Percentiles rank a stretch among this genome's conserved stretches.
These are phyloP conservation scores for Acleris sparsana DNA, from an alignment of 2,888 invertebrate species.

Conservation along the genomic window DNA sequence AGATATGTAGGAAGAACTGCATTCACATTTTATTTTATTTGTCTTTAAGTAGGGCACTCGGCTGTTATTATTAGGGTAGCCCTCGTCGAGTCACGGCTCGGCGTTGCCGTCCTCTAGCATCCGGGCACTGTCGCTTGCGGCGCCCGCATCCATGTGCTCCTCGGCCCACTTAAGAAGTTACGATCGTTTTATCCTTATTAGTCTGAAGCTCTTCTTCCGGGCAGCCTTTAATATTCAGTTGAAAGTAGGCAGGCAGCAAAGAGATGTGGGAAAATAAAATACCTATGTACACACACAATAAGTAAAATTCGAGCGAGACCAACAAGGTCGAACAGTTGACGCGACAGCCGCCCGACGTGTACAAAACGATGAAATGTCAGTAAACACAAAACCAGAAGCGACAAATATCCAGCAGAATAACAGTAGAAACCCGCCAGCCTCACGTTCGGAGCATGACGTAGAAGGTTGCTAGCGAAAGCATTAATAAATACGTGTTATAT, in stretches of 20 bases:
- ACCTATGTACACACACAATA: constrained; percentile 23
- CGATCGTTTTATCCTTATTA: constrained; percentile 25
- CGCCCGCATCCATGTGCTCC: constrained; percentile 28
- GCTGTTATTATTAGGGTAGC: constrained; percentile 6
- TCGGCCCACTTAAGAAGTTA: constrained; percentile 19
- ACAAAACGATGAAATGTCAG: constrained; percentile 32
- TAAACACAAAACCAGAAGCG: constrained; percentile 28
- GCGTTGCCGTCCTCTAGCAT: background rate
- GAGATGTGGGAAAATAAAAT: constrained; percentile 23
- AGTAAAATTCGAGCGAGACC: constrained; percentile 12
- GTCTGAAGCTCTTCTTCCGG: constrained; percentile 28
- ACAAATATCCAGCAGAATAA: constrained; percentile 5
- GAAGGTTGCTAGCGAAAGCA: constrained; percentile 50
- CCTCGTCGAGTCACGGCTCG: constrained; percentile 16
- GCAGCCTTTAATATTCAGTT: constrained; percentile 2
- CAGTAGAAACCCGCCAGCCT: constrained; percentile 29
- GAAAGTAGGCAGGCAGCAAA: constrained; percentile 8
- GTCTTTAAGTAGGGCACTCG: background rate
- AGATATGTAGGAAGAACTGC: background rate
- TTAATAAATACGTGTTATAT: constrained; percentile 52
- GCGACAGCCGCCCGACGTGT: constrained; percentile 16
- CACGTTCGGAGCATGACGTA: constrained; percentile 28
- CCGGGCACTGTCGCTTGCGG: constrained; percentile 11
- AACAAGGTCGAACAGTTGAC: constrained; percentile 23
- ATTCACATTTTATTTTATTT: constrained; percentile 1